Evolutionary conservation across 2,797 vertebrate species (phyloP), one percentile per base, ranked within the genome.

Genomic region (Tolypeutes matacus): DNA sequence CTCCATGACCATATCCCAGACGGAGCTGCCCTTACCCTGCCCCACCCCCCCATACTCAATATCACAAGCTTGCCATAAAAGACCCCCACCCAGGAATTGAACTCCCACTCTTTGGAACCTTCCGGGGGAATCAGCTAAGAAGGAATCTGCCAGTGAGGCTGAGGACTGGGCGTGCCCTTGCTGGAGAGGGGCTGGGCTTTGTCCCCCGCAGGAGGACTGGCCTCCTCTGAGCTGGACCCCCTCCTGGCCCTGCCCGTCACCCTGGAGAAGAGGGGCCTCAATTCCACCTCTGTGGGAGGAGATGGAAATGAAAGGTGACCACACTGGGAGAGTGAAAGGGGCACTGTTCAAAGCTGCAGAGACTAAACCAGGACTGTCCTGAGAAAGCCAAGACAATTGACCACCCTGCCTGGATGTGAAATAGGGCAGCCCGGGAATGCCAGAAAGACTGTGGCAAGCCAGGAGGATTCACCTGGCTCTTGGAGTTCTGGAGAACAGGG

Each of bases 381-480:
- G 42, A 23, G 49, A 27, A 60, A 49, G 13, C 9, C 36, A 34
- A 10, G 36, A 83, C 11, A 20, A 29, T 49, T 2, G 18, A 36
- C 34, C 5, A 31, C 14, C 39, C 7, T 0, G 0, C 6, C 1
- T 77, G 34, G 12, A 2, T 25, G 39, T 9, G 21, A 39, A 23
- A 34, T 1, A 4, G 25, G 70, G 17, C 51, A 34, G 36, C 60
- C 88, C 9, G 8, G 29, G 76, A 20, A 20, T 12, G 3, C 51
- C 25, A 27, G 46, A 15, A 64, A 46, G 18, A 3, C 0, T 0
- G 0, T 0, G 4, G 27, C 20, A 7, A 58, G 11, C 2, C 0
- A 10, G 23, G 14, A 15, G 2, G 14, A 0, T 11, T 2, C 1
- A 18, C 1, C 20, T 36, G 10, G 60, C 53, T n/a, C 39, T 13